Percentiles rank a stretch among this genome's conserved stretches.
phyloP scores from a whole-genome alignment of 2,888 invertebrate genomes.

The Drosophila acutilabella region DNA sequence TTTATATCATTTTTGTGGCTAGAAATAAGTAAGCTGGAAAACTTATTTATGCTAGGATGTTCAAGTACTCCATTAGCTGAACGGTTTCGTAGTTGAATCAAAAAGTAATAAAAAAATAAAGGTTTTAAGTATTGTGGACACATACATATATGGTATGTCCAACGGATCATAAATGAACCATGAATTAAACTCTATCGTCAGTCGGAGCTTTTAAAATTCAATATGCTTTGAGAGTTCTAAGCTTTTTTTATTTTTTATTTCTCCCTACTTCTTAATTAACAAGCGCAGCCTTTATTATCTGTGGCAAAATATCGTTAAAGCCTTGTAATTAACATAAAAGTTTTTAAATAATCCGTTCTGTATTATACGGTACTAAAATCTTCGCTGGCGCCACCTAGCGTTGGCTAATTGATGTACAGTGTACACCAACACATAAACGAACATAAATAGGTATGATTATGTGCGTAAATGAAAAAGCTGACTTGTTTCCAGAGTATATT shows the following conservation, averaged over 20 bases:
- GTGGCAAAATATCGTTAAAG: too few species aligned
- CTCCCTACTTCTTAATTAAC: not conserved
- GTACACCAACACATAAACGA: not conserved
- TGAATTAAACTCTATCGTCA: too few species aligned
- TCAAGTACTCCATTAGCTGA: conserved; percentile 7
- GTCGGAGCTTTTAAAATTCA: too few species aligned
- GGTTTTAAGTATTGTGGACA: too few species aligned
- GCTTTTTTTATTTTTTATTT: not conserved
- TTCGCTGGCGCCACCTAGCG: conserved; percentile 3
- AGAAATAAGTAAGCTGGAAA: conserved; percentile 8
- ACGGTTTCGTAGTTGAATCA: not conserved
- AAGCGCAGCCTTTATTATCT: too few species aligned
- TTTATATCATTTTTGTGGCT: conserved; percentile 38
- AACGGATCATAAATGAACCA: too few species aligned
- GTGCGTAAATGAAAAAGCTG: not conserved
- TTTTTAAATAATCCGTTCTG: too few species aligned
- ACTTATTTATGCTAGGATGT: conserved; percentile 25
- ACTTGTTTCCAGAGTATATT: not conserved
- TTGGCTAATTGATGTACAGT: not conserved
- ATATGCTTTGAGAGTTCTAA: too few species aligned
- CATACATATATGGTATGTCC: too few species aligned
- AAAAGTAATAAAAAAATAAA: not conserved
- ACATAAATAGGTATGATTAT: too few species aligned
- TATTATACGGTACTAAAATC: too few species aligned
- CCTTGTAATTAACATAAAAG: too few species aligned